Evolutionary conservation across 2,888 invertebrate species (phyloP), one percentile per base, ranked within the genome.

Genomic region (Catocala nupta): DNA sequence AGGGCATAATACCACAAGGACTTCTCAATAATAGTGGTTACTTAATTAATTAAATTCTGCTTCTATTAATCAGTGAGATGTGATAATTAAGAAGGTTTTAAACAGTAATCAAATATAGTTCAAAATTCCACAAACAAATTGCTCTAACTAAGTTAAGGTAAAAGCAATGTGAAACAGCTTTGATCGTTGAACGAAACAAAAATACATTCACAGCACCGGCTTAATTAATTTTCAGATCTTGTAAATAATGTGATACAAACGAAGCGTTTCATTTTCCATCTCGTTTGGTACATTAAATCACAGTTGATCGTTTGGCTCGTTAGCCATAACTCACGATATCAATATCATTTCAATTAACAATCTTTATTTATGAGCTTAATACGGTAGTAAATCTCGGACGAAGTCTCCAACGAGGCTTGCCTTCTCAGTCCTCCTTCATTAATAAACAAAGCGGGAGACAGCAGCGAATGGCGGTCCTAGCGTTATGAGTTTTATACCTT

Each of bases 311-410:
- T 68, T 68, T 34, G 51, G 68, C 71, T 82, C 80, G 77, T 82
- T 81, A 81, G 71, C 63, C 54, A 70, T 71, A 69, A 58, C 57
- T 75, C 67, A 68, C 64, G 42, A 39, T 60, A 75, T 77, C 75
- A 72, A 78, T 80, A 77, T 63, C 62, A 74, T 81, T 83, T 80
- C 81, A 83, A 83, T 83, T 81, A 84, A 80, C 81, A 71, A 85
- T 85, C 80, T 87, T 85, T 86, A 87, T 89, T 87, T 85, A 87
- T 87, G 83, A 83, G 80, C 64, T 76, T 81, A 81, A 86, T 84
- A 83, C 82, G 77, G 85, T 85, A 82, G 84, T 88, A 89, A 89
- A 88, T 90, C 88, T 86, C 76, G 80, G 82, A 80, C 81, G 79
- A 76, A 80, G 82, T 84, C 82, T 82, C 73, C 80, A 75, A 72